A percentile compares a stretch with the other conserved stretches of the same genome.
These are phyloP conservation scores for Peromyscus leucopus DNA, from an alignment of 2,113 vertebrate species.

Conservation along the genomic window DNA sequence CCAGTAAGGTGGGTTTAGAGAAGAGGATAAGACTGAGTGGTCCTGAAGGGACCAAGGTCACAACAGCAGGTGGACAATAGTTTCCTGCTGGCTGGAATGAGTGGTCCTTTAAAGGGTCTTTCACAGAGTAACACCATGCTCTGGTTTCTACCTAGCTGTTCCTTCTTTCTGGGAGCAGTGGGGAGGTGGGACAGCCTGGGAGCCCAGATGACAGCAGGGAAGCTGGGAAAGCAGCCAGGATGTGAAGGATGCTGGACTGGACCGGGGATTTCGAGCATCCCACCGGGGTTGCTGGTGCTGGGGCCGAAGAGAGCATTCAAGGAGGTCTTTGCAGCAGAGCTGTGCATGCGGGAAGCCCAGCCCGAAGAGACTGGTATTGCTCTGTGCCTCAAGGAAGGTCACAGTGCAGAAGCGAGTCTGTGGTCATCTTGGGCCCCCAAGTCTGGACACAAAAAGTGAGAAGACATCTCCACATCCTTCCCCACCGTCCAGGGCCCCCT, in stretches of 20 bases:
- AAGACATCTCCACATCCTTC: not conserved
- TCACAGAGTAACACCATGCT: not conserved
- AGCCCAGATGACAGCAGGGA: not conserved
- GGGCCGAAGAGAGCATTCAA: not conserved
- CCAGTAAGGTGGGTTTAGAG: not conserved
- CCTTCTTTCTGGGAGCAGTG: not conserved
- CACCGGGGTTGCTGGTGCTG: no score
- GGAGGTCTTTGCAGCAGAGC: not conserved
- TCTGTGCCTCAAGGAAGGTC: not conserved
- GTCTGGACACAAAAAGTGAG: not conserved
- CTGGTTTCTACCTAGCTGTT: conserved; percentile 15
- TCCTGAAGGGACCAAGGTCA: not conserved
- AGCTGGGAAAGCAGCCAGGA: not conserved
- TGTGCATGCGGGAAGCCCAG: no score
- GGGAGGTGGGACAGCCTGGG: not conserved
- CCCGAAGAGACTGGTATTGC: not conserved
- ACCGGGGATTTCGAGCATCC: not conserved
- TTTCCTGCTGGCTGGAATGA: not conserved
- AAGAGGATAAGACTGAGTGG: not conserved
- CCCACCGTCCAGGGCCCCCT: not conserved
- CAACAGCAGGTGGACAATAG: not conserved
- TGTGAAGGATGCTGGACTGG: not conserved
- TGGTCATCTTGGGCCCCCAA: not conserved
- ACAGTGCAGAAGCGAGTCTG: not conserved
- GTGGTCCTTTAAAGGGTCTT: not conserved